Evolutionary conservation across 2,888 invertebrate genomes (phyloP), one percentile per base, ranked within the genome.

Genomic region (Busseola fusca): DNA sequence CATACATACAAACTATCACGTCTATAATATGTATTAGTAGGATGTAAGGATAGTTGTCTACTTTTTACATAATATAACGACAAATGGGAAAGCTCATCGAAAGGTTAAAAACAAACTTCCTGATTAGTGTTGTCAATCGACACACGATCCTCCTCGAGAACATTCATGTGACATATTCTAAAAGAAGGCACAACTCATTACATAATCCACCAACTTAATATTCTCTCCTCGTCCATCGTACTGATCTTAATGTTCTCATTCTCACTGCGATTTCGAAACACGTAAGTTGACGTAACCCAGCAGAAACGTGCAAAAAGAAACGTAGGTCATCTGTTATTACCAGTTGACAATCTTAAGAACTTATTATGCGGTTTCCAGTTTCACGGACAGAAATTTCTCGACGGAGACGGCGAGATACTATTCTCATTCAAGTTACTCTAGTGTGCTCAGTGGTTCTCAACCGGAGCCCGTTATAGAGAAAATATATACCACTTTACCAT

Each of bases 221-320:
- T 78, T 78, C 82, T 40, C n/a, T 66, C 10, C 21, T 64, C 66
- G 82, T 67, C 52, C 52, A 66, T 64, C 50, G 52, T 56, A 50
- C 71, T 62, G 77, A 60, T 81, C 77, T 76, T 56, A 69, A 80
- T 76, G 56, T 66, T 81, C 65, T 81, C 58, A 81, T 78, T 81
- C 72, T 63, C 65, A 63, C 81, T 64, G 48, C 72, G 64, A 63
- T 78, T 78, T 81, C 78, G 58, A 72, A 78, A 81, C 65, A 78
- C 65, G 78, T 81, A 77, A 63, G 30, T 71, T 77, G 81, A 77
- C 72, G 78, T 81, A 70, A 78, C 27, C 40, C 54, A 30, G 45
- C 16, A 64, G 30, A 50, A 52, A 56, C 34, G 48, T 54, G 74
- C 54, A 75, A 50, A 63, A 48, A 18, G 48, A 80, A 60, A 80